Percentiles rank a stretch among this genome's conserved stretches.
These are phyloP conservation scores for Tipula lateralis DNA, from an alignment of 2,888 invertebrate species.

Conservation along the genomic window DNA sequence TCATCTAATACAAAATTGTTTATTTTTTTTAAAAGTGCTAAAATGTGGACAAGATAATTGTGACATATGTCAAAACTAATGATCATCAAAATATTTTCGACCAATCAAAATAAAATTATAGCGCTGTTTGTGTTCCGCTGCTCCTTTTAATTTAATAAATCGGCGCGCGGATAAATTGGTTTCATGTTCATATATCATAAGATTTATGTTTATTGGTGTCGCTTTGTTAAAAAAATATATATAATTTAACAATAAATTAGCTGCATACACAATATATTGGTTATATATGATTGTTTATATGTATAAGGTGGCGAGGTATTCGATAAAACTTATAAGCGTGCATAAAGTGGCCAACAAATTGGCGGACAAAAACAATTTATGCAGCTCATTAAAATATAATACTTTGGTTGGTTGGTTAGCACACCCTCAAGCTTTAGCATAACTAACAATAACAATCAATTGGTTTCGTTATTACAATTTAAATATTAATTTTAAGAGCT, in stretches of 20 bases:
- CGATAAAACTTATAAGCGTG: not conserved
- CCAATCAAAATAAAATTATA: not conserved
- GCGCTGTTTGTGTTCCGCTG: not conserved
- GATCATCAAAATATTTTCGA: not conserved
- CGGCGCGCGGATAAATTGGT: not conserved
- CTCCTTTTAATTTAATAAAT: conserved; percentile 4
- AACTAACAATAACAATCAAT: not conserved
- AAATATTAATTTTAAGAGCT: not conserved
- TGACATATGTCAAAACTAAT: conserved; percentile 30
- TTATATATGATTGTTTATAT: not conserved
- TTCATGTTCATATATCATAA: not conserved
- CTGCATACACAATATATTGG: not conserved
- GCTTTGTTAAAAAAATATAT: conserved; percentile 19
- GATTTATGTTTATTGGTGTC: not conserved
- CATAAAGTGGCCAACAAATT: too few relatives aligned
- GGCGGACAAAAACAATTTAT: not conserved
- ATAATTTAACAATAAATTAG: not conserved
- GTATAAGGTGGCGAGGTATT: not conserved
- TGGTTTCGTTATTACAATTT: not conserved
- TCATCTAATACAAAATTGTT: not conserved
- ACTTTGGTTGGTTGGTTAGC: not conserved
- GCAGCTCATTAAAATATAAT: not conserved
- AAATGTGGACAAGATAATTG: conserved; percentile 31
- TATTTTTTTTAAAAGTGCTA: conserved; percentile 19
- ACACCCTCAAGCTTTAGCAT: not conserved